A percentile compares a stretch with the other conserved stretches of the same genome.
These are phyloP conservation scores for Mugil cephalus DNA, from an alignment of 2,113 vertebrate species.

Conservation along the genomic window DNA sequence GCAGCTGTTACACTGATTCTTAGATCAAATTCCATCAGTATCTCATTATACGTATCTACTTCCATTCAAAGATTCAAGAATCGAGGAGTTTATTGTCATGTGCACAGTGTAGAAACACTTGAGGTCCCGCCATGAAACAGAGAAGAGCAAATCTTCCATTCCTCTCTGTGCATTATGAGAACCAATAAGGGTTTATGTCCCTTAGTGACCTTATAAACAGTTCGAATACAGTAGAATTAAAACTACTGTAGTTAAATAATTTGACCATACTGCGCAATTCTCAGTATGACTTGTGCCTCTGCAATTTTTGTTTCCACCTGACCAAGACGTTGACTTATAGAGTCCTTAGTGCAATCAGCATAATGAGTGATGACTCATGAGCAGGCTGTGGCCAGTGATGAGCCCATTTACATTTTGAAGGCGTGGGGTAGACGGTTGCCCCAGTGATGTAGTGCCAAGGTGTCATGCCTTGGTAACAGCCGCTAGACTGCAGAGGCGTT, in stretches of 20 bases:
- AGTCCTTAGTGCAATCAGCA: background rate
- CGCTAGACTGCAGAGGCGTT: constrained; percentile 47
- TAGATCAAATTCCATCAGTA: background rate
- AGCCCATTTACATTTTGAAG: constrained; percentile 48
- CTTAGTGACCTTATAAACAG: background rate
- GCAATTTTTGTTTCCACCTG: background rate
- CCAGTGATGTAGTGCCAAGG: constrained; percentile 60
- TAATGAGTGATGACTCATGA: constrained; percentile 17
- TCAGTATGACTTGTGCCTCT: no score
- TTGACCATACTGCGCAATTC: background rate
- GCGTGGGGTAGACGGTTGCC: constrained; percentile 40
- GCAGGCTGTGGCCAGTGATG: constrained; percentile 42
- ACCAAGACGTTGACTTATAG: background rate
- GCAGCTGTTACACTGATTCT: constrained; percentile 7
- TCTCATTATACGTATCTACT: no score
- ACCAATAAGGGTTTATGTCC: background rate
- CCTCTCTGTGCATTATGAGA: no score
- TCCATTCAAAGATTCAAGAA: no score
- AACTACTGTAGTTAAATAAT: background rate
- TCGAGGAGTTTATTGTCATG: no score
- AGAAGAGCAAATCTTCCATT: no score
- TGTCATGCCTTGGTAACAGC: constrained; percentile 66
- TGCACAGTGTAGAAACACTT: no score
- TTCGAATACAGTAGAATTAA: background rate
- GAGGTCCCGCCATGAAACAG: no score